Percentiles rank a stretch among this genome's conserved stretches.
phyloP scores from a whole-genome alignment of 2,113 vertebrate genomes.

The Cathartes aura region DNA sequence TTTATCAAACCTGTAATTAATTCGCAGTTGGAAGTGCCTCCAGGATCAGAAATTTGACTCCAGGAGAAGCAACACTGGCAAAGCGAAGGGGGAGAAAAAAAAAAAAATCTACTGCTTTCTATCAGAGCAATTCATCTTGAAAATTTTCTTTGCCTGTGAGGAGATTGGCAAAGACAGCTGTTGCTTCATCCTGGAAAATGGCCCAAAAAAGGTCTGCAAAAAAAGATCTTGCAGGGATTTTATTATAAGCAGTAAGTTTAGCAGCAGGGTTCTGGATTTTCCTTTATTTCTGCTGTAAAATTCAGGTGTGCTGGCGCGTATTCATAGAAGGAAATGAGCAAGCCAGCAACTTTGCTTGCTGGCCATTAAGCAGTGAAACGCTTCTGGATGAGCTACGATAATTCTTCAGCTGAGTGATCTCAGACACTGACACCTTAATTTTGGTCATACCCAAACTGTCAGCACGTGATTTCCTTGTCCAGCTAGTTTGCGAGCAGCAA shows the following conservation, averaged over 20 bases:
- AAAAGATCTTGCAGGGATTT: neutral
- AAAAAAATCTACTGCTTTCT: slow-evolving; percentile 9
- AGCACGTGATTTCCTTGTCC: neutral
- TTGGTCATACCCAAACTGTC: neutral
- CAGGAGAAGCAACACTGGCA: neutral
- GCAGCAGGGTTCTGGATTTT: neutral
- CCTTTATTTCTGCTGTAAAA: neutral
- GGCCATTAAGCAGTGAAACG: neutral
- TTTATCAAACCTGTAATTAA: slow-evolving; percentile 20
- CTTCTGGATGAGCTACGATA: neutral
- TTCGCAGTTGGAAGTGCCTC: neutral
- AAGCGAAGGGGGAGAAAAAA: neutral
- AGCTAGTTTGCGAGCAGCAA: neutral
- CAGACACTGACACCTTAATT: neutral
- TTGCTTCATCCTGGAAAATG: slow-evolving; percentile 49
- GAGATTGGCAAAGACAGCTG: slow-evolving; percentile 53
- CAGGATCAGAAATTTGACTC: neutral
- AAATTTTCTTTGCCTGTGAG: slow-evolving; percentile 37
- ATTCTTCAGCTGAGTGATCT: neutral
- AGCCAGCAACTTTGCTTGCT: neutral
- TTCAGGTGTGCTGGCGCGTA: neutral
- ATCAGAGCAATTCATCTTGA: slow-evolving; percentile 50
- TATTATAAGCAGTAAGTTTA: neutral
- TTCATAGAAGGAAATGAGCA: neutral
- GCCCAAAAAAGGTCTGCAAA: slow-evolving; percentile 4